Conservation (phyloP, 2,888 invertebrate species). For the Cephus runcator region DNA sequence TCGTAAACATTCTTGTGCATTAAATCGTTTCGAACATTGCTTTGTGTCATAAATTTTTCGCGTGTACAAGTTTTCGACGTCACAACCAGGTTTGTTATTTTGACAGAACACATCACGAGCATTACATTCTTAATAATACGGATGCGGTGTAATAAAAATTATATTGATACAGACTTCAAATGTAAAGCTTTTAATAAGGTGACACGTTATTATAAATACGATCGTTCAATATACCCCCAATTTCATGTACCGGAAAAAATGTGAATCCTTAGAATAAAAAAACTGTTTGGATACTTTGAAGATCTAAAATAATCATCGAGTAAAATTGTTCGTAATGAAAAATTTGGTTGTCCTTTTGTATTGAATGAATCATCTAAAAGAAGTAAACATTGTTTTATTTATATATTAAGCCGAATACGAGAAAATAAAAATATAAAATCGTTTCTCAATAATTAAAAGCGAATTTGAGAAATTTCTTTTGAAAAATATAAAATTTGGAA, state of each 20-base stretch:
- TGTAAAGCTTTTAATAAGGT: neutral
- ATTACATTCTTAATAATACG: neutral
- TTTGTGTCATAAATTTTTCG: neutral
- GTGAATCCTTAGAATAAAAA: neutral
- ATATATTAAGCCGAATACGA: neutral
- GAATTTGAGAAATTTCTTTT: neutral
- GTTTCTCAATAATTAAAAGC: neutral
- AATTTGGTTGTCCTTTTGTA: too few relatives aligned
- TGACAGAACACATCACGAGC: neutral
- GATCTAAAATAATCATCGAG: neutral
- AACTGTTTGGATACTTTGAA: neutral
- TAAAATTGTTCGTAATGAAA: neutral
- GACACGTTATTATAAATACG: neutral
- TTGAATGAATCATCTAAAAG: too few relatives aligned
- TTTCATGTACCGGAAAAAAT: neutral
- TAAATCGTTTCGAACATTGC: neutral
- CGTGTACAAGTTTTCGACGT: neutral
- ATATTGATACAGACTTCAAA: neutral
- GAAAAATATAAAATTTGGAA: neutral
- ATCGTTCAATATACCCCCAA: neutral
- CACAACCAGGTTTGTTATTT: neutral
- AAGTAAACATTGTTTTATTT: neutral
- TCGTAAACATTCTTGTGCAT: neutral
- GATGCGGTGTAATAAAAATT: neutral
- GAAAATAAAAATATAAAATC: neutral